Percentiles rank a stretch among this genome's conserved stretches.
Conservation (phyloP, 2,888 invertebrate species). For the Xylota segnis region DNA sequence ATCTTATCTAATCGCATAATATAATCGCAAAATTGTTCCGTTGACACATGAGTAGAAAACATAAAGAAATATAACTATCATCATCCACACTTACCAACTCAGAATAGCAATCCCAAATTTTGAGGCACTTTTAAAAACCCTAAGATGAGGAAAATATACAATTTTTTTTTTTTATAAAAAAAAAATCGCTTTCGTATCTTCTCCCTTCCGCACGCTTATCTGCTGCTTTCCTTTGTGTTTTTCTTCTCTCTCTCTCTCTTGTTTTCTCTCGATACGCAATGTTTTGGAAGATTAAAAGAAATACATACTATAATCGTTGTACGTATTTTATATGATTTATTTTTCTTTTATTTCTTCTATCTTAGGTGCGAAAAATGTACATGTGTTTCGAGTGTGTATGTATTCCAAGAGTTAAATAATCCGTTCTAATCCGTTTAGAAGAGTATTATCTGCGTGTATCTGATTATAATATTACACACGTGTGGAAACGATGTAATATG, state of each 20-base stretch:
- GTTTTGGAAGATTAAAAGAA: constrained; percentile 34
- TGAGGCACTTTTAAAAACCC: constrained; percentile 79
- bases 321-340: constrained; percentile 18
- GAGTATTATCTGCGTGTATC: constrained; percentile 30
- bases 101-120: constrained; percentile 81
- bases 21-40: constrained; percentile 7
- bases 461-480: constrained; percentile 11
- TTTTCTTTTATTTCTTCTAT: constrained; percentile 1
- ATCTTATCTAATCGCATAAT: constrained; percentile 30
- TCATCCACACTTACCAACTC: constrained; percentile 79
- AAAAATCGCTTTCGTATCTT: constrained; percentile 23
- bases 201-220: constrained; percentile 30
- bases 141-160: constrained; percentile 53
- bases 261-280: constrained; percentile 2
- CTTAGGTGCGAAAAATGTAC: background rate
- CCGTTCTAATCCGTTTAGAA: constrained; percentile 40
- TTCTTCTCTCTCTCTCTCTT: background rate
- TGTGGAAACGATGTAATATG: background rate
- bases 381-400: constrained; percentile 1
- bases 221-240: constrained; percentile 11
- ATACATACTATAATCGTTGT: constrained; percentile 9
- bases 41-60: background rate
- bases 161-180: constrained; percentile 2
- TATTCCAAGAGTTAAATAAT: constrained; percentile 53
- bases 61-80: constrained; percentile 4